Evolutionary conservation across 2,888 invertebrate species (phyloP).

Genomic region (Melipona bicolor): DNA sequence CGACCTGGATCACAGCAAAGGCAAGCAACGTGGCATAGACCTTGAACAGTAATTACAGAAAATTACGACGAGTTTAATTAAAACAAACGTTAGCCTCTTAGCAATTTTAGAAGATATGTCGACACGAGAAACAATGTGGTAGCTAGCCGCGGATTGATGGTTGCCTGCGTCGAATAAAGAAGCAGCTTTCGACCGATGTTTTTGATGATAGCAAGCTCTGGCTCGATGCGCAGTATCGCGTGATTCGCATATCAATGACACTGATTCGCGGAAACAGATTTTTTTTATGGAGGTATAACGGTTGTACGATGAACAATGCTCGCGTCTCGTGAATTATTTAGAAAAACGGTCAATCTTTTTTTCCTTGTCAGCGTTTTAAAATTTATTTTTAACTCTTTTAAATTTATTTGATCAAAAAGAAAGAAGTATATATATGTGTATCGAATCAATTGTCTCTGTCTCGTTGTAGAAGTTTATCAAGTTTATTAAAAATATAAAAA

Average conservation of each 20-base stretch:
- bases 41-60: slow-evolving; percentile 15
- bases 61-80: background rate
- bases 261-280: slow-evolving; percentile 47
- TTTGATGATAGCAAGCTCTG: slow-evolving; percentile 42
- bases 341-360: slow-evolving; percentile 11
- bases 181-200: slow-evolving; percentile 30
- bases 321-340: slow-evolving; percentile 27
- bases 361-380: too few relatives aligned
- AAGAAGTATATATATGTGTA: background rate
- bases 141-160: slow-evolving; percentile 21
- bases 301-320: slow-evolving; percentile 13
- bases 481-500: too few relatives aligned
- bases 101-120: background rate
- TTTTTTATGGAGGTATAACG: slow-evolving; percentile 32
- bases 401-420: background rate
- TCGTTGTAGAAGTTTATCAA: background rate
- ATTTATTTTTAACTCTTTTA: too few relatives aligned
- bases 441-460: background rate
- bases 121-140: slow-evolving; percentile 36
- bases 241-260: slow-evolving; percentile 48
- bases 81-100: background rate
- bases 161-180: slow-evolving; percentile 33
- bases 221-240: slow-evolving; percentile 31
- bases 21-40: slow-evolving; percentile 23
- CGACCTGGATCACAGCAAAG: slow-evolving; percentile 38